phyloP scores from a whole-genome alignment of 64 coral and sea anemone genomes.

The Actinia equina region DNA sequence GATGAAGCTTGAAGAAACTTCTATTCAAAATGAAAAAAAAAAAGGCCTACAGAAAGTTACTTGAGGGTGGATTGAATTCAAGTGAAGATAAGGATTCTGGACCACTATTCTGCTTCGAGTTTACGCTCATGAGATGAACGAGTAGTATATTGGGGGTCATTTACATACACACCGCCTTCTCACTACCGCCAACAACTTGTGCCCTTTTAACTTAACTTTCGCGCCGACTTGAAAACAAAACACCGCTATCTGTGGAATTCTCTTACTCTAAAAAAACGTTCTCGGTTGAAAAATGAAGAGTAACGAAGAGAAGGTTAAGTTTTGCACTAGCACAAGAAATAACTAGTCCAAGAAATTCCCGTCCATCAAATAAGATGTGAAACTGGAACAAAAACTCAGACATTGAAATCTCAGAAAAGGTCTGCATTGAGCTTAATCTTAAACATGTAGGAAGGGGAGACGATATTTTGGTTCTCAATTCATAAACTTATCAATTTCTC shows the following conservation, averaged over 20 bases:
- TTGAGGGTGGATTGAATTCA: background rate
- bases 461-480: background rate
- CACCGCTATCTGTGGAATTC: background rate
- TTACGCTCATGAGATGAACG: background rate
- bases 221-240: background rate
- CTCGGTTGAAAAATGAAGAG: background rate
- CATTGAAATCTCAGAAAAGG: background rate
- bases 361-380: background rate
- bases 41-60: background rate
- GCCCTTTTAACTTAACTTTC: background rate
- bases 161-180: background rate
- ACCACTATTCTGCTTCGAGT: background rate
- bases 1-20: background rate
- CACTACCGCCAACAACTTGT: background rate
- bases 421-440: background rate
- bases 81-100: background rate
- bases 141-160: background rate
- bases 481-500: background rate
- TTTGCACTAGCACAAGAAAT: too few relatives aligned
- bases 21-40: background rate
- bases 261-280: background rate
- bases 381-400: background rate
- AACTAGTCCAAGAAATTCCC: background rate
- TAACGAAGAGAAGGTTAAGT: too few relatives aligned
- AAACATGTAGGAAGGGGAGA: slow-evolving; percentile 2